Conservation (phyloP, 2,888 invertebrate genomes). For the Eupithecia pulchellata region DNA sequence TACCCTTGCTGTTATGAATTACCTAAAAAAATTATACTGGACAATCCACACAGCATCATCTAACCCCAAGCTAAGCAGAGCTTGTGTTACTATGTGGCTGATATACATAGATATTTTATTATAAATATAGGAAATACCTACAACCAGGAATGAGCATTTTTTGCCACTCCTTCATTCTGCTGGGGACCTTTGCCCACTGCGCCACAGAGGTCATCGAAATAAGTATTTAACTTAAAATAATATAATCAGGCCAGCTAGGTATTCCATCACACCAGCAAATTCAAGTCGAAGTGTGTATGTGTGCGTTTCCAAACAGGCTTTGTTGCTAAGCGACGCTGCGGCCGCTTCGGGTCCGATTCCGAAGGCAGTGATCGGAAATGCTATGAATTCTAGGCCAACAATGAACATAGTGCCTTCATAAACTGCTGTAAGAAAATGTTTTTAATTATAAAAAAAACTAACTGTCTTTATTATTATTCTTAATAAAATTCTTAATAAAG, state of each 20-base stretch:
- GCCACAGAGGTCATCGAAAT: background rate
- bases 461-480: too few species aligned
- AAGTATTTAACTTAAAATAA: background rate
- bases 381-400: constrained; percentile 79
- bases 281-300: background rate
- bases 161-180: too few species aligned
- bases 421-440: background rate
- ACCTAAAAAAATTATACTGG: too few species aligned
- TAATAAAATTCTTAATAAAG: background rate
- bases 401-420: constrained; percentile 51
- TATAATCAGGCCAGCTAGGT: background rate
- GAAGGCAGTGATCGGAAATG: constrained; percentile 69
- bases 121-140: too few species aligned
- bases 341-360: constrained; percentile 53
- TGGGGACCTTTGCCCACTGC: background rate
- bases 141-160: too few species aligned
- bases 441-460: background rate
- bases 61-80: too few species aligned
- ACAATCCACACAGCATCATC: too few species aligned
- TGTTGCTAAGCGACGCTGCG: constrained; percentile 56
- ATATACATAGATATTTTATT: too few species aligned
- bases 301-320: constrained; percentile 28
- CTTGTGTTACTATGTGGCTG: too few species aligned
- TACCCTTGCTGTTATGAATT: too few species aligned
- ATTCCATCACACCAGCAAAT: background rate